Percentiles rank a stretch among this genome's conserved stretches.
phyloP scores from a whole-genome alignment of 1,140 invertebrate genomes.

The Brachionus rubens region DNA sequence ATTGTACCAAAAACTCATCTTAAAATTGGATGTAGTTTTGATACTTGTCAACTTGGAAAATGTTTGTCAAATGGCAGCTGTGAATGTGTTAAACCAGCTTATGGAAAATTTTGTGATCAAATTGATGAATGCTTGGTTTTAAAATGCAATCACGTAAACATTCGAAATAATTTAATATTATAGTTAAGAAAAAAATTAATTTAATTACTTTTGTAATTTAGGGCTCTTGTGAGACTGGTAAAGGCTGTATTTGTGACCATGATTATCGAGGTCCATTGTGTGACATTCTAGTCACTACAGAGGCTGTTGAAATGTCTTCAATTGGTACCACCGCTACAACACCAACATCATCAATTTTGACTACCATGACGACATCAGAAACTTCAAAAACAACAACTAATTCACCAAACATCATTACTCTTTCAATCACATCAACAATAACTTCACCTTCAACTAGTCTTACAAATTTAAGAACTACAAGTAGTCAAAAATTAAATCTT shows the following conservation, averaged over 20 bases:
- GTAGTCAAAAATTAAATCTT: no score
- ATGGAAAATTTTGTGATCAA: conserved; percentile 44
- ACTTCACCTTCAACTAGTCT: no score
- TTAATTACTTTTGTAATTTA: not conserved
- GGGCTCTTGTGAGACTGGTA: conserved; percentile 13
- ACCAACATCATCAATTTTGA: no score
- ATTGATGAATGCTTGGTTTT: conserved; percentile 35
- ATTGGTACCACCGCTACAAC: not conserved
- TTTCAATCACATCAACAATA: no score
- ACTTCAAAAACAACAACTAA: not conserved
- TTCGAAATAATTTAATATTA: not conserved
- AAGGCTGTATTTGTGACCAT: conserved; percentile 34
- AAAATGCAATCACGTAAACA: not conserved
- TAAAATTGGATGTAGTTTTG: not conserved
- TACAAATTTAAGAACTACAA: no score
- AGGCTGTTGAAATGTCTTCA: not conserved
- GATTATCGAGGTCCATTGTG: not conserved
- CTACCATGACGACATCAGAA: no score
- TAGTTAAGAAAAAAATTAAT: not conserved
- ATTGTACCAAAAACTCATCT: no score
- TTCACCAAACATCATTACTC: no score
- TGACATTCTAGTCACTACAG: not conserved
- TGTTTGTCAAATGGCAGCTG: conserved; percentile 31
- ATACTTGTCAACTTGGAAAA: conserved; percentile 37
- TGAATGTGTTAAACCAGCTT: conserved; percentile 25